Evolutionary conservation across 2,113 vertebrate genomes (phyloP).

Genomic region (Perccottus glenii): DNA sequence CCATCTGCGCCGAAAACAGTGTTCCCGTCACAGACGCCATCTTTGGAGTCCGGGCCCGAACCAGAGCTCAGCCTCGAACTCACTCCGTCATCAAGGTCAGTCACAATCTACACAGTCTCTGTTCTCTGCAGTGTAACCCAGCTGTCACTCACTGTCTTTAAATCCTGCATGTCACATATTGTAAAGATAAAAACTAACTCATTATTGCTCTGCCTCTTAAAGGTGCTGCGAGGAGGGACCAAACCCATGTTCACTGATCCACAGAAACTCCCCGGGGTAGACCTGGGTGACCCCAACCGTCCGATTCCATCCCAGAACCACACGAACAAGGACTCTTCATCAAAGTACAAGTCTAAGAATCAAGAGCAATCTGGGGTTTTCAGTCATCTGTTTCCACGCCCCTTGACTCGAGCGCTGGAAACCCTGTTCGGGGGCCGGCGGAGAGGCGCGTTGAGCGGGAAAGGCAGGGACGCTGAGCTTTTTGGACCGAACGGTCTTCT

Average conservation of each 20-base stretch:
- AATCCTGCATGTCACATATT: too few species aligned
- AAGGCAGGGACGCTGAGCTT: slow-evolving; percentile 54
- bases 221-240: slow-evolving; percentile 75
- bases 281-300: slow-evolving; percentile 77
- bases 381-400: slow-evolving; percentile 65
- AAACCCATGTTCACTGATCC: slow-evolving; percentile 76
- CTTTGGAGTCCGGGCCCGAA: slow-evolving; percentile 74
- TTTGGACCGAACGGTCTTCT: slow-evolving; percentile 66
- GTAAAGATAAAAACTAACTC: too few species aligned
- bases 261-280: slow-evolving; percentile 78
- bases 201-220: background rate
- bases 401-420: slow-evolving; percentile 67
- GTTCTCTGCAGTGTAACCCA: too few species aligned
- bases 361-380: slow-evolving; percentile 57
- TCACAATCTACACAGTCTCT: background rate
- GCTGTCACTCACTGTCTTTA: too few species aligned
- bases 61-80: slow-evolving; percentile 77
- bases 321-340: slow-evolving; percentile 30
- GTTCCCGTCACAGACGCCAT: slow-evolving; percentile 79
- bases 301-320: slow-evolving; percentile 75
- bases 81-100: slow-evolving; percentile 73
- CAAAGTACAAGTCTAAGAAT: slow-evolving; percentile 38
- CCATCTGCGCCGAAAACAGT: slow-evolving; percentile 82
- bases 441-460: slow-evolving; percentile 54
- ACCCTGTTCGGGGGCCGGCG: slow-evolving; percentile 67